Evolutionary conservation across 1,140 invertebrate genomes (phyloP).

Genomic region (Chlorops oryzae): DNA sequence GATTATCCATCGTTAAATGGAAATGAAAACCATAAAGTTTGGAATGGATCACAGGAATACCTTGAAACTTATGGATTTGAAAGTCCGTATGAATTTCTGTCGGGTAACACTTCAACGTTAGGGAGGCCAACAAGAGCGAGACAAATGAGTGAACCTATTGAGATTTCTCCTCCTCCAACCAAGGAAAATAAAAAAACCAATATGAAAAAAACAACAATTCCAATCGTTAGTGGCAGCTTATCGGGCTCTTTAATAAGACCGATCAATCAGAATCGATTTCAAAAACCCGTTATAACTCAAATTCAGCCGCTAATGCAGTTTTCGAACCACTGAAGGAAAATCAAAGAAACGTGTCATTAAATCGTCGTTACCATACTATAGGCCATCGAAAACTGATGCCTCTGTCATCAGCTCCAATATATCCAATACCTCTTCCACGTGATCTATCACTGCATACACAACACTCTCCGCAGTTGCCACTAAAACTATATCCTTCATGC

Average conservation of each 20-base stretch:
- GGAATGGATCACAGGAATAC: slow-evolving; percentile 73
- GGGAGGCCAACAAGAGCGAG: slow-evolving; percentile 69
- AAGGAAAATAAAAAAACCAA: slow-evolving; percentile 40
- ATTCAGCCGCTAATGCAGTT: no score
- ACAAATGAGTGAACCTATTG: slow-evolving; percentile 69
- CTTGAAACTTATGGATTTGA: slow-evolving; percentile 54
- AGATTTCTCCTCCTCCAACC: slow-evolving; percentile 64
- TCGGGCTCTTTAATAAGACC: slow-evolving; percentile 45
- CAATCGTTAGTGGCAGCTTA: slow-evolving; percentile 43
- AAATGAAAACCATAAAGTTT: slow-evolving; percentile 90
- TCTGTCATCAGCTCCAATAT: no score
- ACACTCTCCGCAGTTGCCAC: slow-evolving; percentile 34
- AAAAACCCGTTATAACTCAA: no score
- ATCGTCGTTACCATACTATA: no score
- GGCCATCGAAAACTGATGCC: no score
- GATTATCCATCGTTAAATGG: slow-evolving; percentile 77
- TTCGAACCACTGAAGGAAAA: no score
- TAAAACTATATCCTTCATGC: no score
- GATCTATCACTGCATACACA: no score
- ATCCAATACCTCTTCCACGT: slow-evolving; percentile 32
- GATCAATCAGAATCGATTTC: no score
- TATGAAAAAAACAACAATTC: slow-evolving; percentile 36
- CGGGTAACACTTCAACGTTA: slow-evolving; percentile 58
- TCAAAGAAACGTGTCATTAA: no score
- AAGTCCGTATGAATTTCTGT: slow-evolving; percentile 64